Evolutionary conservation across 1,140 invertebrate species (phyloP).

Genomic region (Drosophila sulfurigaster): DNA sequence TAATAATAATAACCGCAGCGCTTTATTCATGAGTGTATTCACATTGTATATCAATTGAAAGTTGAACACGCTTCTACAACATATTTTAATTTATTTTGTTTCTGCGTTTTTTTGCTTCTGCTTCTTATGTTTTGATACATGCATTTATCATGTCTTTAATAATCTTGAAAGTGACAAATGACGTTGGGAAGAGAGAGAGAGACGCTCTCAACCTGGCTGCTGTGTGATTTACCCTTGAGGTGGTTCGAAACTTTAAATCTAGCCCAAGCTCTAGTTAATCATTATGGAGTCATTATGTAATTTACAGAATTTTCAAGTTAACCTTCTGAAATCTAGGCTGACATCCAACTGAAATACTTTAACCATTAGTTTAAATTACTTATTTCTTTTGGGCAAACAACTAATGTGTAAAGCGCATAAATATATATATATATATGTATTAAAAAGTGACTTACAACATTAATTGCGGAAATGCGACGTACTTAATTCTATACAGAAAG

Average conservation of each 20-base stretch:
- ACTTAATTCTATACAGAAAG: conserved; percentile 12
- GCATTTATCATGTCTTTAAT: conserved; percentile 10
- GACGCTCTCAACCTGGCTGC: too few relatives aligned
- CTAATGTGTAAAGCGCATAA: background rate
- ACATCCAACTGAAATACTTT: too few relatives aligned
- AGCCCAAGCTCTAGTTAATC: too few relatives aligned
- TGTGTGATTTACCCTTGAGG: too few relatives aligned
- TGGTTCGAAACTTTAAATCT: too few relatives aligned
- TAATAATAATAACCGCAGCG: conserved; percentile 14
- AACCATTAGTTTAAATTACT: too few relatives aligned
- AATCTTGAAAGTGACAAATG: background rate
- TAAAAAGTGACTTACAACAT: conserved; percentile 2
- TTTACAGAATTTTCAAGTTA: too few relatives aligned
- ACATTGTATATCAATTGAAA: conserved; percentile 34
- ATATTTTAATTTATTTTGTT: background rate
- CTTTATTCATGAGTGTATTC: conserved; percentile 5
- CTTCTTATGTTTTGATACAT: background rate
- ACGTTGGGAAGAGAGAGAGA: background rate
- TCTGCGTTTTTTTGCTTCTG: background rate
- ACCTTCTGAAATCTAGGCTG: too few relatives aligned
- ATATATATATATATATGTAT: background rate
- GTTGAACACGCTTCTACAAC: conserved; percentile 17
- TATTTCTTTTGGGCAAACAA: background rate
- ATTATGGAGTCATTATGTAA: too few relatives aligned
- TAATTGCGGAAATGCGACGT: conserved; percentile 34